Base-by-base conservation (phyloP, 2,888 invertebrate genomes). In the Troides oblongomaculatus region DNA sequence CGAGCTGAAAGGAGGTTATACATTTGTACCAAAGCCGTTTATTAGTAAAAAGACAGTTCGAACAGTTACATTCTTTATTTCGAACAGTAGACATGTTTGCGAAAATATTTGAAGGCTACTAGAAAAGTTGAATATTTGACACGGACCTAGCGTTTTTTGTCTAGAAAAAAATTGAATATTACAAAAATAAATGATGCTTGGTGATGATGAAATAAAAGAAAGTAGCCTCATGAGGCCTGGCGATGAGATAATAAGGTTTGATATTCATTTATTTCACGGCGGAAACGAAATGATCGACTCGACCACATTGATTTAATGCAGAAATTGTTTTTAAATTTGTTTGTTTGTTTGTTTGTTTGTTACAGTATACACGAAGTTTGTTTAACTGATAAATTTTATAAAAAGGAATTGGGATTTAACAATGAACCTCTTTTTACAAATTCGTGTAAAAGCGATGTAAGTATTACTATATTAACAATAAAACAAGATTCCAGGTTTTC, bases 161-260 rank as follows among this genome's bases (percentile, higher is more conserved):
- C 79, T 83, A 73, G 83, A 90, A 91, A 90, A 86, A 39, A 91
- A 88, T 90, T 90, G 89, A 90, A 89, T 84, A 88, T 83, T 87
- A 83, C 79, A 77, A 86, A 86, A 88, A 87, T 85, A 87, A 89
- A 90, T 84, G 84, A 92, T 92, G 92, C 90, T 92, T 85, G 89
- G 89, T 75, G 90, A 91, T 78, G 91, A 91, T 72, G 91, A 92
- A 87, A 90, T 90, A 86, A 92, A 91, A 90, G 90, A 86, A 79
- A 84, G 83, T 80, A 83, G 83, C 79, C 86, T 87, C 78, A 86
- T 86, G 85, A 84, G 84, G 74, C 86, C 88, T 70, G 89, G 87
- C 73, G 90, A 92, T 78, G 90, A 92, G 80, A 87, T 92, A 77
- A 90, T 92, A 86, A 89, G 92, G 92, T 92, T 81, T 75, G 82